Evolutionary conservation across 2,888 invertebrate species (phyloP), one percentile per base, ranked within the genome.

Genomic region (Tenthredo scrophulariae): DNA sequence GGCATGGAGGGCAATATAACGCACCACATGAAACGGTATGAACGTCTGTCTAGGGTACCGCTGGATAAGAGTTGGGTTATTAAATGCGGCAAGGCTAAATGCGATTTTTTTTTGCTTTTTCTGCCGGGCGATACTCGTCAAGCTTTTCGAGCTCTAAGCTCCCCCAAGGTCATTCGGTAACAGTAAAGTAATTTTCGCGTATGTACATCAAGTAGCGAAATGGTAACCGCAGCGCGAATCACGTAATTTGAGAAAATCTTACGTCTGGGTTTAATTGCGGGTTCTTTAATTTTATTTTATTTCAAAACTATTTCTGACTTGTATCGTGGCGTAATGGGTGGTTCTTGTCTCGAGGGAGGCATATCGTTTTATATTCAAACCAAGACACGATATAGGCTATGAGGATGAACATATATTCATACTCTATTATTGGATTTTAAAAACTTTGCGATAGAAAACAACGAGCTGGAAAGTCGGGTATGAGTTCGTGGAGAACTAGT

Each of bases 1-100:
- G 37, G 58, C 79, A 80, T 40, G 22, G 37, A 40, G 62, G 62
- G 62, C 62, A 80, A 80, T 80, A 62, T 40, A 33, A 22, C 58
- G 62, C 62, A n/a, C 62, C 40, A 40, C 62, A 62, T 62, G 62
- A 80, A 37, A 62, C 58, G 79, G n/a, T 58, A 58, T 37, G 54
- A 54, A 79, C 58, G 79, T 79, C 58, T 58, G 79, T 33, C 62
- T 37, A 46, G 75, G 50, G 75, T 50, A 33, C 15, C 33, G 43
- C 29, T 26, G 75, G 79, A 79, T 79, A 62, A 54, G 79, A 79
- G 79, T 58, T 37, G 58, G 58, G 79, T 37, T 58, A 79, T 79
- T 79, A 79, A 62, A 79, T 62, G 37, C 79, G 79, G 58, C 26
- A n/a, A 26, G 15, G 58, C 22, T 80, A 80, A 67, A 80, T 62